These are phyloP conservation scores for Trachythela sp. DNA, from an alignment of 64 coral and sea anemone species.

Conservation along the genomic window DNA sequence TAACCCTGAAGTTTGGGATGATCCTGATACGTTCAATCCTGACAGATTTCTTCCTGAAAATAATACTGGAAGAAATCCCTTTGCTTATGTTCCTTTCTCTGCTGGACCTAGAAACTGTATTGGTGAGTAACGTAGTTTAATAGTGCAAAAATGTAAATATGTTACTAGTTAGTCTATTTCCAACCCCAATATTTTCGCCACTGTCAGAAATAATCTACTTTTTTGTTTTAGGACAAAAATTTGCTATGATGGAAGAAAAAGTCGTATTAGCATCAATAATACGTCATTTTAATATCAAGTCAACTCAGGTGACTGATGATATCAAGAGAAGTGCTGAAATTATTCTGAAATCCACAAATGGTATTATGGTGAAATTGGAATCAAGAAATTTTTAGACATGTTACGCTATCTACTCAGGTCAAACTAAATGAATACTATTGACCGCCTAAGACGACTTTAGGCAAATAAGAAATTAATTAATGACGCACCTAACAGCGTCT, in stretches of 20 bases:
- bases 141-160: too few species aligned
- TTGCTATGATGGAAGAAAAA: constrained; percentile 17
- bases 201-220: background rate
- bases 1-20: background rate
- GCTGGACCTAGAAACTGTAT: constrained; percentile 20
- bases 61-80: background rate
- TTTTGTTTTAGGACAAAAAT: background rate
- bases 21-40: background rate
- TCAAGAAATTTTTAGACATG: background rate
- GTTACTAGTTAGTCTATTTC: too few species aligned
- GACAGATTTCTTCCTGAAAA: background rate
- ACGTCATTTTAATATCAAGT: background rate
- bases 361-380: background rate
- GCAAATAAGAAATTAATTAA: too few species aligned
- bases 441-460: too few species aligned
- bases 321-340: background rate
- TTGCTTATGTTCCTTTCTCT: background rate
- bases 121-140: background rate
- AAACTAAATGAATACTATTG: too few species aligned
- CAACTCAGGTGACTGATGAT: background rate
- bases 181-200: too few species aligned
- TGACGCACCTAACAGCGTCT: too few species aligned
- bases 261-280: background rate
- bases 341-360: background rate
- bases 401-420: too few species aligned